These are phyloP conservation scores for Amphiprion percula DNA, from an alignment of 2,113 vertebrate species.

Conservation along the genomic window DNA sequence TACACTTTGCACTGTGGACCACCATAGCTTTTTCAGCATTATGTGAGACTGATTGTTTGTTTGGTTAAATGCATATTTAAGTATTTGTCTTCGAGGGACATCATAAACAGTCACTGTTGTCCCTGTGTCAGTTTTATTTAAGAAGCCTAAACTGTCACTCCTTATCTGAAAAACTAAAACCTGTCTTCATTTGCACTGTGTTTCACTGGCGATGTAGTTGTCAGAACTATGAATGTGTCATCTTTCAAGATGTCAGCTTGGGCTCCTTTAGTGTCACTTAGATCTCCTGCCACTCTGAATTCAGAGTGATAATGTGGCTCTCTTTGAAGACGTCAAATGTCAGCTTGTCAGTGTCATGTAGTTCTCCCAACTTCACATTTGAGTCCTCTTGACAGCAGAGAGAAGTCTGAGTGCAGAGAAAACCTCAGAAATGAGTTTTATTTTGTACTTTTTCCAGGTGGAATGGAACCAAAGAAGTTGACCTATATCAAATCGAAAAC, in stretches of 20 bases:
- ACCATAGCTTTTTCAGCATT: too few species aligned
- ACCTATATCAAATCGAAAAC: slow-evolving; percentile 75
- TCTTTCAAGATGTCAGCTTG: slow-evolving; percentile 4
- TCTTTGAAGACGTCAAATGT: slow-evolving; percentile 29
- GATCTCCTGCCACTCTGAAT: slow-evolving; percentile 40
- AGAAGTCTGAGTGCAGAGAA: slow-evolving; percentile 6
- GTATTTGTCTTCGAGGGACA: too few species aligned
- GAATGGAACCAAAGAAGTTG: slow-evolving; percentile 77
- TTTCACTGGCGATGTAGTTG: not conserved
- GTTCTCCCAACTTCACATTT: slow-evolving; percentile 14
- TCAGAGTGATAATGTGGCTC: slow-evolving; percentile 22
- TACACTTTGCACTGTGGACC: too few species aligned
- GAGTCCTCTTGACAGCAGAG: not conserved
- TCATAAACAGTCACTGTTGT: too few species aligned
- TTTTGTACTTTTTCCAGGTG: slow-evolving; percentile 64
- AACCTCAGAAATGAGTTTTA: slow-evolving; percentile 22
- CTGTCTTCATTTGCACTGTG: slow-evolving; percentile 1
- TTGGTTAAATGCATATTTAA: too few species aligned
- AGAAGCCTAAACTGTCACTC: not conserved
- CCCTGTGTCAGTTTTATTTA: too few species aligned
- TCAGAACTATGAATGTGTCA: slow-evolving; percentile 16
- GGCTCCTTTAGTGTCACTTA: slow-evolving; percentile 11
- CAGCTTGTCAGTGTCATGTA: slow-evolving; percentile 22
- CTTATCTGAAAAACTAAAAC: not conserved
- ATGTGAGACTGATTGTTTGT: too few species aligned